Base-by-base conservation (phyloP, 2,797 vertebrate species). In the Sebastes steindachneri region DNA sequence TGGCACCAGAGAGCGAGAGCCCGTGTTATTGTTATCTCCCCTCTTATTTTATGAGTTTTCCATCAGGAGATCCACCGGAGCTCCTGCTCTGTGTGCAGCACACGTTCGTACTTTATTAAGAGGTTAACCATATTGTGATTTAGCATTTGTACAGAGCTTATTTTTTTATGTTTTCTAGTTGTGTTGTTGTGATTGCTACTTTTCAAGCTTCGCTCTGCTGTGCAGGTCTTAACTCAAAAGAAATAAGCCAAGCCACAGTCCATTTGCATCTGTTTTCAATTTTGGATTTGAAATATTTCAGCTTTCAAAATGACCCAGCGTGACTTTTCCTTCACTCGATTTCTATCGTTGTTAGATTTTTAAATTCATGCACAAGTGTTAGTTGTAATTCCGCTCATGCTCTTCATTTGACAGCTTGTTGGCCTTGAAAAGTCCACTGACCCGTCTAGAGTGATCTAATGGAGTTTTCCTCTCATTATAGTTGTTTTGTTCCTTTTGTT, bases 11-110 rank as follows among this genome's bases (percentile, higher is more conserved):
- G 80, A 83, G 77, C 77, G 29, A 91, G 90, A 90, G 83, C 75
- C 79, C 4, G 53, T 89, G 90, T 92, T 92, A 88, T 92, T 93
- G 90, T 92, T 94, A 90, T 92, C 91, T 85, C 77, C 74, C 59
- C 72, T 91, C 77, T 84, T 82, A 80, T 93, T 94, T 95, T 88
- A 94, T 81, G 89, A 90, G 90, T 92, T 94, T 95, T 92, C 89
- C 91, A 89, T 89, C 86, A 82, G 75, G 82, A 79, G 68, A 75
- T 84, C 71, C 28, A 2, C 71, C 28, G 77, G 0, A 75, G 77
- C 77, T 82, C 62, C 71, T 2, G 70, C 75, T 21, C 84, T 6
- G 67, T 26, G 8, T 25, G 79, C 66, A 35, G 33, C 57, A 12
- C 65, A 17, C 53, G 5, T 25, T 59, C 54, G 3, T 4, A 6